phyloP scores from a whole-genome alignment of 2,113 vertebrate species.

The Oryzias woworae region DNA sequence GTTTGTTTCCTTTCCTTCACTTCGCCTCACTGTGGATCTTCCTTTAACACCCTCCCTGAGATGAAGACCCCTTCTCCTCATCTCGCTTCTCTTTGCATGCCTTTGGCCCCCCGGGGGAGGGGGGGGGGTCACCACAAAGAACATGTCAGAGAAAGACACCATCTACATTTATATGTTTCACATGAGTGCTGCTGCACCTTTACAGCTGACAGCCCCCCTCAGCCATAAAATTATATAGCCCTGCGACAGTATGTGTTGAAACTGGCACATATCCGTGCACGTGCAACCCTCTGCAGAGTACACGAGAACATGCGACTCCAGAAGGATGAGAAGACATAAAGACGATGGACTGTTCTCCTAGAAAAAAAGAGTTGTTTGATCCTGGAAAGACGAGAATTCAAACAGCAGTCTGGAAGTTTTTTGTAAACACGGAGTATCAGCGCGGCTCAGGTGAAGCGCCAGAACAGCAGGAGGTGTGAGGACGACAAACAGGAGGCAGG shows the following conservation, averaged over 20 bases:
- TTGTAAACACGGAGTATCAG: too few species aligned
- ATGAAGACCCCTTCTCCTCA: neutral
- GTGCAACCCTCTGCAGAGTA: neutral
- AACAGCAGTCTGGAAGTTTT: too few species aligned
- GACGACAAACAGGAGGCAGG: too few species aligned
- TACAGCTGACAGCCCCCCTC: conserved; percentile 40
- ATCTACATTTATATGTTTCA: conserved; percentile 61
- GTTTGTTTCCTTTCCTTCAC: neutral
- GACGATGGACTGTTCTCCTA: too few species aligned
- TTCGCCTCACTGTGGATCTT: neutral
- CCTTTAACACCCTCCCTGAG: neutral
- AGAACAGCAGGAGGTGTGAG: too few species aligned
- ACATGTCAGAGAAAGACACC: conserved; percentile 44
- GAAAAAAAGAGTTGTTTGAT: too few species aligned
- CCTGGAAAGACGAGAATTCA: too few species aligned
- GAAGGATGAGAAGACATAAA: too few species aligned
- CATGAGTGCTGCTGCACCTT: conserved; percentile 54
- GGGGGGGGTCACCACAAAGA: conserved; percentile 13
- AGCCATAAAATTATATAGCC: conserved; percentile 53
- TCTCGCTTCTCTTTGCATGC: conserved; percentile 1
- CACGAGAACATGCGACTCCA: too few species aligned
- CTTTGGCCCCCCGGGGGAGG: conserved; percentile 49
- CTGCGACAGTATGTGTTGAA: conserved; percentile 18
- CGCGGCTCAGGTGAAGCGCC: too few species aligned
- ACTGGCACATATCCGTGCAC: neutral